Base-by-base conservation (phyloP, 1,140 invertebrate genomes). In the Conopomorpha cramerella region DNA sequence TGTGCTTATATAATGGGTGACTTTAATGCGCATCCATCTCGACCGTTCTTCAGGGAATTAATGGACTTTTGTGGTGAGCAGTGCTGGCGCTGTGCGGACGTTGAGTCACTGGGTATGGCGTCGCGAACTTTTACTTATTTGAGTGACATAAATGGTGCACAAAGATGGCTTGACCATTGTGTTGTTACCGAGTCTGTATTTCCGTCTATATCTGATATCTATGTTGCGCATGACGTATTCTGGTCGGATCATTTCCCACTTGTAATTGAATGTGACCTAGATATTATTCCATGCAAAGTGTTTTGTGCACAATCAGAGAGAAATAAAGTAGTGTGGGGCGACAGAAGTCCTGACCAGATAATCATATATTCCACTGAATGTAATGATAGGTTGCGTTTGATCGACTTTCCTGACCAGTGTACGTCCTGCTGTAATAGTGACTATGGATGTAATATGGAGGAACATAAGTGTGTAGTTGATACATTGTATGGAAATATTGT, bases 171-270 rank as follows among this genome's bases (percentile, higher is more conserved):
- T 10, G 31, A 34, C 13, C 31, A 34, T 12, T 34, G 31, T 34
- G 17, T 34, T n/a, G 13, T 14, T 7, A 19, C 31, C 2, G 4
- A 34, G 17, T 3, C 31, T n/a, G 31, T 17, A 12, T 7, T 18
- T 4, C 4, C 4, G 2, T 19, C 16, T 12, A 23, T 34, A 7
- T 3, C n/a, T 15, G 11, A 10, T 34, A 11, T 34, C 2, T 19
- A 10, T 34, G 31, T 34, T 34, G 13, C 17, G 12, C 4, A 34
- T 19, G 31, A 34, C 10, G 17, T 23, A 18, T 3, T 14, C 2
- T 34, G 31, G 31, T 34, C 31, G 2, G 31, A 34, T 34, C 31
- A 34, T 23, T 34, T 12, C 16, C 31, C 31, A 18, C 17, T 34
- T 2, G 13, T 34, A 34, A 34, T 34, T 11, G 8, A 34, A 15